Base-by-base conservation (phyloP, 2,113 vertebrate genomes). In the Ursus arctos region DNA sequence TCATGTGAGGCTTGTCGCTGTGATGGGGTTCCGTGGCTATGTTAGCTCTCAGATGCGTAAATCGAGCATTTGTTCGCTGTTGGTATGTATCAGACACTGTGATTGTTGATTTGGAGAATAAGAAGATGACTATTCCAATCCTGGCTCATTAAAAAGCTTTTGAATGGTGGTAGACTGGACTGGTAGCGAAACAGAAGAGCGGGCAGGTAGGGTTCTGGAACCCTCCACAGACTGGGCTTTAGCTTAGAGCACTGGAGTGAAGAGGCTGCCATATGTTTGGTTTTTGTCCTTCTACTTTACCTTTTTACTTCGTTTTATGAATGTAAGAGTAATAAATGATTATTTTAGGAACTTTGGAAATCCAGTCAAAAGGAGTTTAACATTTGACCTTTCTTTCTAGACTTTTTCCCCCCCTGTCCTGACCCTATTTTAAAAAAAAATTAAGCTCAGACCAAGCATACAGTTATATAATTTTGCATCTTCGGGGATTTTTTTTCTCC, bases 301-400 rank as follows among this genome's bases (percentile, higher is more conserved):
- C 57, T 94, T 79, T 40, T 65, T 77, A 83, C 31, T 90, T 83
- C 71, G 57, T 63, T 71, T 92, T 97, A 61, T 88, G 61, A 85
- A 95, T 59, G 55, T 92, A 33, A 77, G 16, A 82, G 28, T 65
- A 80, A 74, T 81, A 28, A 88, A 43, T 43, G 24, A 61, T 80
- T 59, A 82, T 79, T 94, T 92, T 87, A 86, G 74, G 80, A 61
- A 90, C 43, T 49, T 77, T 88, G 40, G 31, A 77, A 95, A 43
- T 43, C 43, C 43, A 67, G 11, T 55, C 31, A 89, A 31, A 91
- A 82, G 59, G 24, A 88, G 51, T 76, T 94, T 53, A 97, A 72
- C 4, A 24, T 21, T 47, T 81, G 7, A 13, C 12, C 19, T 72
- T 96, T 96, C 51, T 24, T 22, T 11, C 43, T 24, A 31, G 2